Percentiles rank a stretch among this genome's conserved stretches.
Evolutionary conservation across 2,113 vertebrate genomes (phyloP).

Genomic region (Fulica atra): DNA sequence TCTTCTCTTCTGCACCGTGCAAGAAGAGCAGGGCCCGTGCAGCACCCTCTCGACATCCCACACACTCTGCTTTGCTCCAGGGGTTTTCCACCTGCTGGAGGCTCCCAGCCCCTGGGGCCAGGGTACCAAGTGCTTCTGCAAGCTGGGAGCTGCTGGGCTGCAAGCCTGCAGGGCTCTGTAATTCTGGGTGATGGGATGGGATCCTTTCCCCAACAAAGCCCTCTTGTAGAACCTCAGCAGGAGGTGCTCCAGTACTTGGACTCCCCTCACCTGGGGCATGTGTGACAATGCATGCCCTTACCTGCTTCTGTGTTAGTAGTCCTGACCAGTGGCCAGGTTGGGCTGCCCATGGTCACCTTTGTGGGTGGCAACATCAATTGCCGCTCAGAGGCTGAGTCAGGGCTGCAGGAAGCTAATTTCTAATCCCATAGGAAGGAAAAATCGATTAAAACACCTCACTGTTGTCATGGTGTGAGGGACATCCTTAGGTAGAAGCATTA

Average conservation of each 20-base stretch:
- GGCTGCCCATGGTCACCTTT: rapidly evolving
- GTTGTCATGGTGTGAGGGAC: neutral
- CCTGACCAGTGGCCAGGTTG: neutral
- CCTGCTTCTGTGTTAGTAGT: neutral
- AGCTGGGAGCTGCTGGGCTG: neutral
- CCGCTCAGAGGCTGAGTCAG: neutral
- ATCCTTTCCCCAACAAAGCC: neutral
- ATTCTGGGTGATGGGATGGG: neutral
- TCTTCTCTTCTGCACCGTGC: neutral
- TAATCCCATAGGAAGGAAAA: rapidly evolving
- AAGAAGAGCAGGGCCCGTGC: neutral
- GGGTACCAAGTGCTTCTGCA: neutral
- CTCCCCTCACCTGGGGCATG: rapidly evolving
- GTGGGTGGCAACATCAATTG: neutral
- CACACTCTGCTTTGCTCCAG: neutral
- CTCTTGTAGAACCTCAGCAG: rapidly evolving
- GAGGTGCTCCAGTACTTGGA: neutral
- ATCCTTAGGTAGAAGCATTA: neutral
- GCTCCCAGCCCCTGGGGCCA: neutral
- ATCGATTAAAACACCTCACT: neutral
- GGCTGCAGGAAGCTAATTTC: neutral
- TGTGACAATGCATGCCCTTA: rapidly evolving
- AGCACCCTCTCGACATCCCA: neutral
- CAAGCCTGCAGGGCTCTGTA: rapidly evolving
- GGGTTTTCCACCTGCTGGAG: neutral